These are phyloP conservation scores for Pygmarrhopalites habei DNA, from an alignment of 1,140 invertebrate genomes.

Conservation along the genomic window DNA sequence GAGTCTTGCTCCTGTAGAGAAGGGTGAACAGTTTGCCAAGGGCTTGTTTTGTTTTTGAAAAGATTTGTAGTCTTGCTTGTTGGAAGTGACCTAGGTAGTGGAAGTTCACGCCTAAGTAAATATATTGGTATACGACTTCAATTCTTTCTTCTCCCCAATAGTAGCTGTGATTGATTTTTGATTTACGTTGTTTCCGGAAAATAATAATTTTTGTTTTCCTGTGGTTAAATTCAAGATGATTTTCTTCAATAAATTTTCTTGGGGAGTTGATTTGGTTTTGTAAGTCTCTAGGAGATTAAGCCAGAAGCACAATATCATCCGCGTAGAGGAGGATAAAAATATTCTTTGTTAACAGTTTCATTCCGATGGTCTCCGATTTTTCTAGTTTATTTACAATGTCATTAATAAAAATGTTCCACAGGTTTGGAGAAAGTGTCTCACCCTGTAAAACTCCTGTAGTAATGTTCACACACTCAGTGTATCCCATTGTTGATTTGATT, in stretches of 20 bases:
- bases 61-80: neutral
- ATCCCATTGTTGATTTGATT: neutral
- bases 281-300: neutral
- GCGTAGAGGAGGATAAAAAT: neutral
- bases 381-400: neutral
- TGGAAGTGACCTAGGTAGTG: neutral
- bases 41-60: slow-evolving; percentile 3
- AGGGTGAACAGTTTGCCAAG: neutral
- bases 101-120: slow-evolving; percentile 2
- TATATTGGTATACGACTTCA: slow-evolving; percentile 5
- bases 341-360: neutral
- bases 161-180: neutral
- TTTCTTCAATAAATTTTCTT: neutral
- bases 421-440: neutral
- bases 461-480: neutral
- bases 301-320: slow-evolving; percentile 4
- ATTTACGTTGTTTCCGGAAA: slow-evolving; percentile 1
- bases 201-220: slow-evolving; percentile 7
- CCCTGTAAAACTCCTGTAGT: neutral
- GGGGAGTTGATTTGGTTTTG: neutral
- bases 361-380: neutral
- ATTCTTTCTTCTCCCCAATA: neutral
- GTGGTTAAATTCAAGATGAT: slow-evolving; percentile 6
- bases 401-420: neutral
- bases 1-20: neutral